A percentile compares a stretch with the other conserved stretches of the same genome.
Evolutionary conservation across 2,888 invertebrate species (phyloP).

Genomic region (Apotomis betuletana): DNA sequence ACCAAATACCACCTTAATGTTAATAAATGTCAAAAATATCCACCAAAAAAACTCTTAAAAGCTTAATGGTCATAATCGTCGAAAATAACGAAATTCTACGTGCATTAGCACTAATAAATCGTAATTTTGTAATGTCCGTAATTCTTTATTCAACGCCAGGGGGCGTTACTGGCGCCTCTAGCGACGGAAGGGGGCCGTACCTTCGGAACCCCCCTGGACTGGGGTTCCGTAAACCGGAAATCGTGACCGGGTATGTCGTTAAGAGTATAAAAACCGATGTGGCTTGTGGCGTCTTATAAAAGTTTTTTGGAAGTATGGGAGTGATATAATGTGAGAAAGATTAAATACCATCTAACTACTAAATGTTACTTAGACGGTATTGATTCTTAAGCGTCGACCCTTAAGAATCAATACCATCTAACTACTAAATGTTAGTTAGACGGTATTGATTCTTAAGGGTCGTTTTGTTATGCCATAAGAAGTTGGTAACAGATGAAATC

Average conservation of each 20-base stretch:
- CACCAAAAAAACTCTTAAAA: not conserved
- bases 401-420: too few species aligned
- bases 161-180: conserved; percentile 31
- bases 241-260: conserved; percentile 34
- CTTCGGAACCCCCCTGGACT: conserved; percentile 29
- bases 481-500: too few species aligned
- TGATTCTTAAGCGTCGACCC: too few species aligned
- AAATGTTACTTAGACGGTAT: too few species aligned
- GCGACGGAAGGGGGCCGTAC: conserved; percentile 38
- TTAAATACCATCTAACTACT: too few species aligned
- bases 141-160: conserved; percentile 38
- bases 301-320: conserved; percentile 9
- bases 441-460: too few species aligned
- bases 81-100: conserved; percentile 20
- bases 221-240: conserved; percentile 39
- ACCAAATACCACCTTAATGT: too few species aligned
- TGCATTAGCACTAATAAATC: conserved; percentile 34
- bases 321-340: not conserved
- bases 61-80: conserved; percentile 10
- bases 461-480: too few species aligned
- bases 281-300: not conserved
- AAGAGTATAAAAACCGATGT: conserved; percentile 16
- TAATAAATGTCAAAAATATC: not conserved
- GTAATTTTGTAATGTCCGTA: conserved; percentile 37
- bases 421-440: too few species aligned